phyloP scores from a whole-genome alignment of 2,113 vertebrate genomes.

The Ictidomys tridecemlineatus region DNA sequence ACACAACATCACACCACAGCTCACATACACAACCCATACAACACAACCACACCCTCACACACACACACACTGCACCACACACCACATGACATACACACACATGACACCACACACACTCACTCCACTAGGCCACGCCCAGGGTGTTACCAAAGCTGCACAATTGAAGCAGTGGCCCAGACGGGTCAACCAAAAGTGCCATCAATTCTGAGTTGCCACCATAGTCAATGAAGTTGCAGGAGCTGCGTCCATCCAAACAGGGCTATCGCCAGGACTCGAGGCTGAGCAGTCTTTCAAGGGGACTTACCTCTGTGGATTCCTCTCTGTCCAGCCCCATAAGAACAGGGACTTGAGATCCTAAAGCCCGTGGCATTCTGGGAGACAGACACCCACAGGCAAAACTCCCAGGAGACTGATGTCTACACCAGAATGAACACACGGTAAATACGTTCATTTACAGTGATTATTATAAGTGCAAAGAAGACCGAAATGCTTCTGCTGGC shows the following conservation, averaged over 20 bases:
- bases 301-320: not conserved
- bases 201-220: not conserved
- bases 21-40: not conserved
- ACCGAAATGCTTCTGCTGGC: not conserved
- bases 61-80: too few relatives aligned
- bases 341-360: not conserved
- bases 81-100: not conserved
- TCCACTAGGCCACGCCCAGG: not conserved
- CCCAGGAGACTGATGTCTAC: not conserved
- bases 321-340: not conserved
- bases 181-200: not conserved
- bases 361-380: not conserved
- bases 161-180: not conserved
- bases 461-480: not conserved
- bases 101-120: not conserved
- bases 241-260: not conserved
- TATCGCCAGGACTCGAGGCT: not conserved
- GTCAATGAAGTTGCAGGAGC: not conserved
- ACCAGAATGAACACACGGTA: accelerated
- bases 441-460: not conserved
- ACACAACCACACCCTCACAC: not conserved
- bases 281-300: not conserved
- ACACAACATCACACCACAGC: too few relatives aligned
- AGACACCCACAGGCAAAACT: not conserved
- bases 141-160: too few relatives aligned